Evolutionary conservation across 2,888 invertebrate genomes (phyloP).

Genomic region (Orchesellides sinensis): DNA sequence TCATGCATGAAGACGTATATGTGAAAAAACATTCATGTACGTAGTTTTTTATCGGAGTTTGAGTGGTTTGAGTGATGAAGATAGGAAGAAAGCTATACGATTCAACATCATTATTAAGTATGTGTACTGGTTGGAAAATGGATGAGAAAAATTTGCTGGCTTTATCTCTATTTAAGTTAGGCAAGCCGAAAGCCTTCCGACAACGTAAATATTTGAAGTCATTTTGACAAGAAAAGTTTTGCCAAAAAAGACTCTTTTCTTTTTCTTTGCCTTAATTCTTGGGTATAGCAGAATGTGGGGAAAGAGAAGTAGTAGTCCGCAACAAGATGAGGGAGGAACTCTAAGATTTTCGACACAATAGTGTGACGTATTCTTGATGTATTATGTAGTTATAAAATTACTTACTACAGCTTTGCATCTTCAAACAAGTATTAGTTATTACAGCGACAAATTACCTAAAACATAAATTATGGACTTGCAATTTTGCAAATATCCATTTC

Average conservation of each 20-base stretch:
- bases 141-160: not conserved
- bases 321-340: no score
- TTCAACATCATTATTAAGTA: not conserved
- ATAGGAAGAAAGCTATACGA: not conserved
- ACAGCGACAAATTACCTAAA: no score
- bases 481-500: no score
- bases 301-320: no score
- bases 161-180: not conserved
- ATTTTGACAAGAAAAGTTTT: slow-evolving; percentile 13
- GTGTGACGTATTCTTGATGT: no score
- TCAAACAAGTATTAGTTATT: no score
- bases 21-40: no score
- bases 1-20: no score
- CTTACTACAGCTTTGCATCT: no score
- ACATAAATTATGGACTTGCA: no score
- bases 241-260: not conserved
- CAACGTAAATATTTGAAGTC: slow-evolving; percentile 20
- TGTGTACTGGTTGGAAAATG: not conserved
- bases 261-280: not conserved
- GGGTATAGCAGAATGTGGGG: not conserved
- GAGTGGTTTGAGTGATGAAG: not conserved
- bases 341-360: no score
- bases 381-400: no score
- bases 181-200: not conserved
- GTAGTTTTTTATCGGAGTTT: not conserved